Evolutionary conservation across 1,140 invertebrate species (phyloP), one percentile per base, ranked within the genome.

Genomic region (Idris sp.): DNA sequence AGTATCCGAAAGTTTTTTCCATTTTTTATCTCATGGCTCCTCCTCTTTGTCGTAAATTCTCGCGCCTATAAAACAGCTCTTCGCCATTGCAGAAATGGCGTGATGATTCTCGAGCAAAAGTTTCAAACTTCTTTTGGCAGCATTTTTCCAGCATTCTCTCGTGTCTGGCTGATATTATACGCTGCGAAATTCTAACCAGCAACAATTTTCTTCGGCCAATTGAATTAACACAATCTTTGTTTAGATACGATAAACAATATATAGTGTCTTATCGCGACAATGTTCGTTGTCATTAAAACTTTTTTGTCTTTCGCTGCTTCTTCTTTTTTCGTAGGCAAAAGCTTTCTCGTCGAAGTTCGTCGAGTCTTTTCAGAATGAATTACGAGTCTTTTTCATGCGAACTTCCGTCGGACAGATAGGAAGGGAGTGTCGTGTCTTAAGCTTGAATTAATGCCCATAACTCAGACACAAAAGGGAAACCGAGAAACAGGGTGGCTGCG

Each of bases 361-460:
- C 43, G 58, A 64, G 68, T 49, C 36, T 53, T 58, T 64, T 53
- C 40, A 14, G 26, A 72, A 74, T 74, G 71, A 67, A 56, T 62
- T 48, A 74, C 54, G 38, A 48, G 54, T 35, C 46, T 74, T 74
- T 74, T 74, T 67, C 71, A 74, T 74, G 71, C 71, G 49, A 74
- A 67, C 46, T 67, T 67, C 48, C 43, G 54, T 14, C 48, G 59
- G 61, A 49, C 62, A 51, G 54, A 61, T 59, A 72, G 59, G 44
- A 43, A 59, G 41, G 64, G 69, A 56, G 61, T 54, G 71, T 71
- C 54, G 69, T 51, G 65, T 62, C 58, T 71, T 61, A 46, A 61
- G 73, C 61, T 75, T 48, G 35, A 81, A 80, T 80, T 81, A 79
- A 79, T 82, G 77, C 56, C 62, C 61, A 58, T 79, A 77, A 80